Percentiles rank a stretch among this genome's conserved stretches.
Conservation (phyloP, 2,888 invertebrate species). For the Rhamphomyia laevipes region DNA sequence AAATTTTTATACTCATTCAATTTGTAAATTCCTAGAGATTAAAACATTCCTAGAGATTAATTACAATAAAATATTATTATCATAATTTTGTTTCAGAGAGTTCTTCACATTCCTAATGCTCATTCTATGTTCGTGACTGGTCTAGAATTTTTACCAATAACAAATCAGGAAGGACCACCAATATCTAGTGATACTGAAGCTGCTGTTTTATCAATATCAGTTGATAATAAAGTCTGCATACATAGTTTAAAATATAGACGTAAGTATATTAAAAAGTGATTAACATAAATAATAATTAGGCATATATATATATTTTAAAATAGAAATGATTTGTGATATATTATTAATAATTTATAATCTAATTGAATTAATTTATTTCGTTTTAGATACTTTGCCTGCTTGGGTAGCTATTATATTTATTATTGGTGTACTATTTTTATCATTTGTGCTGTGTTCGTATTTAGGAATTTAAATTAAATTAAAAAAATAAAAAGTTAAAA, state of each 20-base stretch:
- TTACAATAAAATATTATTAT: not conserved
- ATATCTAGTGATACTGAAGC: conserved; percentile 67
- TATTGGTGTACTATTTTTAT: conserved; percentile 60
- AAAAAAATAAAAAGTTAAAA: too few relatives aligned
- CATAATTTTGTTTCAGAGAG: conserved; percentile 45
- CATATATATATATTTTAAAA: not conserved
- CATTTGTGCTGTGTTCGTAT: conserved; percentile 73
- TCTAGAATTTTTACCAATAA: conserved; percentile 76
- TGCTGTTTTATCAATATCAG: conserved; percentile 87
- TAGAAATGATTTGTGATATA: not conserved
- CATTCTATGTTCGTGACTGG: conserved; percentile 98
- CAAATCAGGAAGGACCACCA: conserved; percentile 53
- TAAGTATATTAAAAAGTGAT: conserved; percentile 42
- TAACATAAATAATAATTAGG: not conserved
- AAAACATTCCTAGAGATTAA: not conserved
- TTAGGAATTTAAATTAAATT: conserved; percentile 51
- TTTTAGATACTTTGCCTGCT: conserved; percentile 66
- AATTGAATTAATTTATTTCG: conserved; percentile 14
- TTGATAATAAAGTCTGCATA: conserved; percentile 86
- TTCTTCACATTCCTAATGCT: conserved; percentile 69
- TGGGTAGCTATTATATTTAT: conserved; percentile 70
- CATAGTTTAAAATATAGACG: conserved; percentile 73
- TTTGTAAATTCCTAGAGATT: not conserved
- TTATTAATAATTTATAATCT: not conserved
- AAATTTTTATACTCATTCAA: not conserved